These are phyloP conservation scores for Acipenser ruthenus DNA, from an alignment of 2,797 vertebrate genomes.

Conservation along the genomic window DNA sequence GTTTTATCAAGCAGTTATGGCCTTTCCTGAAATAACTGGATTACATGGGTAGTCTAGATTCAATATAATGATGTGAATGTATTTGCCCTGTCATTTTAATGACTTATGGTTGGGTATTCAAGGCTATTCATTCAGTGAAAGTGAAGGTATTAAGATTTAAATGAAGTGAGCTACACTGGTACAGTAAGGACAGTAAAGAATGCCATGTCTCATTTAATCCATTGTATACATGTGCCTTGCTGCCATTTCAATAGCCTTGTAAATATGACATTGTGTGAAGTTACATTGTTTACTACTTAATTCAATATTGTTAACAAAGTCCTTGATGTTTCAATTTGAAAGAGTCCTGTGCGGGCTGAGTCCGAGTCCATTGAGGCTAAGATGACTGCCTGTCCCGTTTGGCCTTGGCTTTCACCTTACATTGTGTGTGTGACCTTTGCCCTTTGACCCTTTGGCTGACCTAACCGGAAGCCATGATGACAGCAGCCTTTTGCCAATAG, in stretches of 20 bases:
- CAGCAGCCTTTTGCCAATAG: conserved; percentile 99
- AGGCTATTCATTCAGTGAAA: no score
- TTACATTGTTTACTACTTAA: conserved; percentile 60
- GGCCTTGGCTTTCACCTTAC: conserved; percentile 99
- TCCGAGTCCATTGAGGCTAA: conserved; percentile 99
- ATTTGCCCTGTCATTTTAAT: no score
- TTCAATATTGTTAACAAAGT: conserved; percentile 97
- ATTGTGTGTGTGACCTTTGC: conserved; percentile 99
- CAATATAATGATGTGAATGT: no score
- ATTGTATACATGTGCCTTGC: conserved; percentile 9
- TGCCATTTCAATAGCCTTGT: conserved; percentile 41
- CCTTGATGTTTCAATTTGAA: conserved; percentile 99
- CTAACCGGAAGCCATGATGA: conserved; percentile 99
- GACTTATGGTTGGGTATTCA: no score
- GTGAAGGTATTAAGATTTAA: no score
- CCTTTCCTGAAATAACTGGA: no score
- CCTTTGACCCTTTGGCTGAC: conserved; percentile 99
- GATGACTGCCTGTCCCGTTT: conserved; percentile 99
- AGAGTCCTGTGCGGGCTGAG: conserved; percentile 99
- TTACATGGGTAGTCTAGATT: no score
- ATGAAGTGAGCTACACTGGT: no score
- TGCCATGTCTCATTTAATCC: no score
- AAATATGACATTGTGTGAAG: conserved; percentile 40
- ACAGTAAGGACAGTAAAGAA: no score
- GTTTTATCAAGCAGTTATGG: no score